Conservation (phyloP, 2,113 vertebrate genomes). For the Electrona antarctica region DNA sequence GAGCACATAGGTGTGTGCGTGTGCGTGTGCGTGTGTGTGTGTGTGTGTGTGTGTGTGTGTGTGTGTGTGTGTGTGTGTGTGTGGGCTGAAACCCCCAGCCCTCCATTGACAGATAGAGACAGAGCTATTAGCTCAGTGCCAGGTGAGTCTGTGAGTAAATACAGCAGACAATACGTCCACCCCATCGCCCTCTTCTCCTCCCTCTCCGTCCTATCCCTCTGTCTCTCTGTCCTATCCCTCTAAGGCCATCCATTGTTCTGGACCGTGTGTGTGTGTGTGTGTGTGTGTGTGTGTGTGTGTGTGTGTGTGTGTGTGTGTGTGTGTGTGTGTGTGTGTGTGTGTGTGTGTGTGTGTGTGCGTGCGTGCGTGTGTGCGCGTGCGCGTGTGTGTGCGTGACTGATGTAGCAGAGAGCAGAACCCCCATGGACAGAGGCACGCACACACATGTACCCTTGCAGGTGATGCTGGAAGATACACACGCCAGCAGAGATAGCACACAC, state of each 20-base stretch:
- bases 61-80: slow-evolving; percentile 47
- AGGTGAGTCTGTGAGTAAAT: slow-evolving; percentile 76
- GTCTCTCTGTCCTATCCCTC: too few relatives aligned
- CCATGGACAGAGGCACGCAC: background rate
- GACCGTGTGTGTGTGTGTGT: slow-evolving; percentile 32
- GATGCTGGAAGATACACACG: too few relatives aligned
- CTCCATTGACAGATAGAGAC: slow-evolving; percentile 73
- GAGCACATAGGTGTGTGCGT: too few relatives aligned
- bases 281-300: slow-evolving; percentile 16
- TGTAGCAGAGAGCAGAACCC: background rate
- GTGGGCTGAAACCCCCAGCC: slow-evolving; percentile 52
- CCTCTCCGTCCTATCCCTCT: slow-evolving; percentile 48
- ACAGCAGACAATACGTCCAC: slow-evolving; percentile 73
- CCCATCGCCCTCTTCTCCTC: slow-evolving; percentile 60
- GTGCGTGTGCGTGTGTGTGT: background rate
- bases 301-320: slow-evolving; percentile 12
- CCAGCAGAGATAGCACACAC: too few relatives aligned
- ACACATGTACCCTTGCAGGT: background rate
- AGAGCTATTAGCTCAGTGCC: slow-evolving; percentile 76
- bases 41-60: slow-evolving; percentile 11
- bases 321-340: slow-evolving; percentile 32
- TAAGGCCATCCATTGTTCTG: slow-evolving; percentile 70
- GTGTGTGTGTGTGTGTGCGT: slow-evolving; percentile 19
- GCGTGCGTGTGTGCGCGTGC: slow-evolving; percentile 37
- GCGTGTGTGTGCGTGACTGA: slow-evolving; percentile 1